Conservation (phyloP, 2,113 vertebrate genomes). For the Electrona antarctica region DNA sequence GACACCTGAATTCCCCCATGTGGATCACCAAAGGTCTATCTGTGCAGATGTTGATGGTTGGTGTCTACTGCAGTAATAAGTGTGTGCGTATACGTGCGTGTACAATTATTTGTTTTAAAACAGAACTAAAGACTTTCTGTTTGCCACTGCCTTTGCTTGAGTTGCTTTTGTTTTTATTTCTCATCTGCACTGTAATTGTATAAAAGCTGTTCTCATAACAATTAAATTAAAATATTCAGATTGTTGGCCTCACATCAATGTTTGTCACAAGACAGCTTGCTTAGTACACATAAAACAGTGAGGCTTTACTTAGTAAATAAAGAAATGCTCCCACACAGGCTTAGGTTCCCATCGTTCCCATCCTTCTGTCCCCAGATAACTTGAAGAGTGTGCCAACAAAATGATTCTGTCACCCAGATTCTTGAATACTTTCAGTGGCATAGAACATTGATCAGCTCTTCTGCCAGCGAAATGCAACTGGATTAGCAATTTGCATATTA, state of each 20-base stretch:
- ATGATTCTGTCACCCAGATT: constrained; percentile 3
- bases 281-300: too few relatives aligned
- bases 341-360: constrained; percentile 5
- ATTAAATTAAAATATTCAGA: neutral
- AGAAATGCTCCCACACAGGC: constrained; percentile 21
- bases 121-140: constrained; percentile 45
- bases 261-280: too few relatives aligned
- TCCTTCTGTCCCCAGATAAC: constrained; percentile 19
- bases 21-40: neutral
- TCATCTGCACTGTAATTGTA: too few relatives aligned
- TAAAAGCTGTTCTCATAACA: too few relatives aligned
- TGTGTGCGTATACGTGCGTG: too few relatives aligned
- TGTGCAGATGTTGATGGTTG: constrained; percentile 18
- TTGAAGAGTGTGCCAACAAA: constrained; percentile 8
- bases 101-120: neutral
- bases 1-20: too few relatives aligned
- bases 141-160: neutral
- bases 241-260: neutral
- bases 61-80: constrained; percentile 1
- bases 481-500: constrained; percentile 24
- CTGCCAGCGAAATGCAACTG: neutral
- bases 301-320: too few relatives aligned
- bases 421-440: neutral
- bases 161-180: too few relatives aligned
- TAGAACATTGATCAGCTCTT: neutral